A percentile compares a stretch with the other conserved stretches of the same genome.
Evolutionary conservation across 2,888 invertebrate genomes (phyloP).

Genomic region (Chironomus riparius): DNA sequence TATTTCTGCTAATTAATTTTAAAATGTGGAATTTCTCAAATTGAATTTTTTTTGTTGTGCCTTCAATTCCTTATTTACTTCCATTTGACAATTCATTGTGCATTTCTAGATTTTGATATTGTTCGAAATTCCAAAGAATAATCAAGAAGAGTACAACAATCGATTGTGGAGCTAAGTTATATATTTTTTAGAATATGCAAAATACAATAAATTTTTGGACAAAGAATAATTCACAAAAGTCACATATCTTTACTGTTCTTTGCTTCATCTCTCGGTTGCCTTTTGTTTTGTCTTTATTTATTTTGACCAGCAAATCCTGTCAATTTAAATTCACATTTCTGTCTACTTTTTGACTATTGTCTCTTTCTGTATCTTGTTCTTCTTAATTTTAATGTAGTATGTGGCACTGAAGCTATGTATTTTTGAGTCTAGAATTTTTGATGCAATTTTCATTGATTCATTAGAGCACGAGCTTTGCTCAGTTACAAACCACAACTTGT

Average conservation of each 20-base stretch:
- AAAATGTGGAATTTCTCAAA: not conserved
- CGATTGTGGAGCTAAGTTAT: not conserved
- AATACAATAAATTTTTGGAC: not conserved
- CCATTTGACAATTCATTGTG: not conserved
- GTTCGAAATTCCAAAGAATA: too few relatives aligned
- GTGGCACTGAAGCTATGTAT: too few relatives aligned
- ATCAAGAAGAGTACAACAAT: too few relatives aligned
- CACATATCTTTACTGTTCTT: not conserved
- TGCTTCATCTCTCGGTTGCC: not conserved
- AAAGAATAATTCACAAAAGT: not conserved
- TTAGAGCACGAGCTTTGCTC: too few relatives aligned
- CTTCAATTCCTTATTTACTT: not conserved
- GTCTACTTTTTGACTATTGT: too few relatives aligned
- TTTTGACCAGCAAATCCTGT: not conserved
- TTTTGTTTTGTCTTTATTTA: not conserved
- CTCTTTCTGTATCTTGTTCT: too few relatives aligned
- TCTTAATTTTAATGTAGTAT: too few relatives aligned
- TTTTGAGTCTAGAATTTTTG: too few relatives aligned
- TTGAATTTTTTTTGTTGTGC: not conserved
- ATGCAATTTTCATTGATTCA: too few relatives aligned
- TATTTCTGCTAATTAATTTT: not conserved
- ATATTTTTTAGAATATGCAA: not conserved
- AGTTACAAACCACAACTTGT: too few relatives aligned
- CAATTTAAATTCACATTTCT: too few relatives aligned
- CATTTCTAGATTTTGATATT: too few relatives aligned